Conservation (phyloP, 2,113 vertebrate species). For the Typhlomys cinereus region DNA sequence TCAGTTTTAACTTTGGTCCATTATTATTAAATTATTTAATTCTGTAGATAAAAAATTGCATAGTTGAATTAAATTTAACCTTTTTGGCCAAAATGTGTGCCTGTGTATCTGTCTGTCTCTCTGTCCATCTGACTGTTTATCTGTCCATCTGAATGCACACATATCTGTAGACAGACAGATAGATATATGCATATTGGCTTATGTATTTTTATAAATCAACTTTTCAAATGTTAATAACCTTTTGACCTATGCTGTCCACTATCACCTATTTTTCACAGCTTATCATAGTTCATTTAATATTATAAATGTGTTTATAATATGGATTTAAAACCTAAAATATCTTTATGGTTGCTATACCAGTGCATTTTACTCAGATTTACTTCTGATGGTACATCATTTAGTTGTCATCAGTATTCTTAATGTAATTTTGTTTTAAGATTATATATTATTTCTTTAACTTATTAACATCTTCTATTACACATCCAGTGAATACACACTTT, state of each 20-base stretch:
- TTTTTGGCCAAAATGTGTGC: background rate
- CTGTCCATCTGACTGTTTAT: too few relatives aligned
- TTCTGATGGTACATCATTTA: background rate
- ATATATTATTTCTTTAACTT: background rate
- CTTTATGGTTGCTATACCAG: too few relatives aligned
- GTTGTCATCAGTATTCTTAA: background rate
- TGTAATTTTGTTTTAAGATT: background rate
- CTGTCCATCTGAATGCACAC: too few relatives aligned
- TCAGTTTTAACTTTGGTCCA: background rate
- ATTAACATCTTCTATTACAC: background rate
- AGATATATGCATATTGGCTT: too few relatives aligned
- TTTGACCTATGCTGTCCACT: too few relatives aligned
- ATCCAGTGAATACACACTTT: background rate
- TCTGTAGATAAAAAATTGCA: background rate
- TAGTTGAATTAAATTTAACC: background rate
- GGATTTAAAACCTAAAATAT: too few relatives aligned
- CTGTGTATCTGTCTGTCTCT: too few relatives aligned
- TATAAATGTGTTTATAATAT: too few relatives aligned
- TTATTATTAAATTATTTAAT: background rate
- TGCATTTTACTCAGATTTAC: background rate
- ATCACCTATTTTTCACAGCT: too few relatives aligned
- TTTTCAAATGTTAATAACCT: background rate
- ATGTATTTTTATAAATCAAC: background rate
- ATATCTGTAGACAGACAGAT: background rate
- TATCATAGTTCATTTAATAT: background rate